Conservation (phyloP, 2,888 invertebrate genomes). For the Barypeithes pellucidus region DNA sequence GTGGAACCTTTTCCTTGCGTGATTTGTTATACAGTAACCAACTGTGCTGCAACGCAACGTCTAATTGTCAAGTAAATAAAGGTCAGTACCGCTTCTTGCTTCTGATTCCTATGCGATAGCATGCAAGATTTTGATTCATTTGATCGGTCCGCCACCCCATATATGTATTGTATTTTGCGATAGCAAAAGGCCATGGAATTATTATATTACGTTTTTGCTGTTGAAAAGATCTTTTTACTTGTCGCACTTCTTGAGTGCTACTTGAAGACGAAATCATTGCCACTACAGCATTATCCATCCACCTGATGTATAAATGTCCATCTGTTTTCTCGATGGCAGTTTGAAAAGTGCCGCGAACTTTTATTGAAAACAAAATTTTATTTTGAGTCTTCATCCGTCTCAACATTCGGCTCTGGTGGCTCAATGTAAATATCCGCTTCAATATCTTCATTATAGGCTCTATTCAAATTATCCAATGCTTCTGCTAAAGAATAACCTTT, state of each 20-base stretch:
- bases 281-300: background rate
- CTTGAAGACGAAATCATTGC: conserved; percentile 29
- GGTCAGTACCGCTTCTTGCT: conserved; percentile 60
- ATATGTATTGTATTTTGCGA: conserved; percentile 49
- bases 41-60: conserved; percentile 53
- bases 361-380: too few relatives aligned
- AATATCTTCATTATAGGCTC: too few relatives aligned
- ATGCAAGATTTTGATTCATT: conserved; percentile 49
- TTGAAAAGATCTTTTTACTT: conserved; percentile 48
- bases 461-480: too few relatives aligned
- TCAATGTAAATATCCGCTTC: too few relatives aligned
- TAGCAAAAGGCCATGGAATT: conserved; percentile 40
- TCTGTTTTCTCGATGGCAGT: conserved; percentile 39
- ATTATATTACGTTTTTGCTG: conserved; percentile 52
- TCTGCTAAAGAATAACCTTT: too few relatives aligned
- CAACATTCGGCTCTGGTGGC: too few relatives aligned
- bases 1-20: conserved; percentile 24
- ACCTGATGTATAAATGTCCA: conserved; percentile 38
- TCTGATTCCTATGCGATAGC: conserved; percentile 58
- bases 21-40: conserved; percentile 50
- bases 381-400: too few relatives aligned
- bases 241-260: conserved; percentile 37
- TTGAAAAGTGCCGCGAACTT: conserved; percentile 35
- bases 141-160: too few relatives aligned
- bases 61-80: conserved; percentile 54